A percentile compares a stretch with the other conserved stretches of the same genome.
These are phyloP conservation scores for Danaus plexippus DNA, from an alignment of 1,140 invertebrate genomes.

Conservation along the genomic window DNA sequence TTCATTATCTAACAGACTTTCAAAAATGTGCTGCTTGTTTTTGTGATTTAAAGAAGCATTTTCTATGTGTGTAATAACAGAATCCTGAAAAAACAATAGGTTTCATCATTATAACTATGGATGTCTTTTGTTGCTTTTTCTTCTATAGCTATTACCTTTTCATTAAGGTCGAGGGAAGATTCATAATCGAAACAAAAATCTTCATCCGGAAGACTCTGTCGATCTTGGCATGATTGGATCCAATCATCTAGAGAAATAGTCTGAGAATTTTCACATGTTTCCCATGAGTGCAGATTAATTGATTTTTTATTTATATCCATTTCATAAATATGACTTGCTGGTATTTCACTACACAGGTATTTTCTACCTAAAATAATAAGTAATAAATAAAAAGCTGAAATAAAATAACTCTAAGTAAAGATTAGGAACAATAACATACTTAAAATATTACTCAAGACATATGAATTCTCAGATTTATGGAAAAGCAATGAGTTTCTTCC, in stretches of 20 bases:
- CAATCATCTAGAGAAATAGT: slow-evolving; percentile 31
- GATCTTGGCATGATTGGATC: slow-evolving; percentile 44
- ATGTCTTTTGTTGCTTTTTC: too few species aligned
- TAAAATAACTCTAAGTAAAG: slow-evolving; percentile 12
- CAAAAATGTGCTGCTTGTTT: slow-evolving; percentile 47
- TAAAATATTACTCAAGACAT: slow-evolving; percentile 75
- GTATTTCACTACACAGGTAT: slow-evolving; percentile 77
- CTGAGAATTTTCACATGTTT: slow-evolving; percentile 8
- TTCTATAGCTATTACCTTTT: slow-evolving; percentile 22
- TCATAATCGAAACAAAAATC: slow-evolving; percentile 32
- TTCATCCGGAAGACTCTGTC: slow-evolving; percentile 45
- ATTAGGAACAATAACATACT: slow-evolving; percentile 33
- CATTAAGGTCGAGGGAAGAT: slow-evolving; percentile 18
- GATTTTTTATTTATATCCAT: slow-evolving; percentile 70
- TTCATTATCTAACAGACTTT: slow-evolving; percentile 52
- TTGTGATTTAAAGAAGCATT: slow-evolving; percentile 26
- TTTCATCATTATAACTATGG: too few species aligned
- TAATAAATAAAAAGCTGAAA: slow-evolving; percentile 2
- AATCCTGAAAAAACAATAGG: slow-evolving; percentile 47
- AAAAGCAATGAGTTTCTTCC: slow-evolving; percentile 88
- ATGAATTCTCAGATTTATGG: slow-evolving; percentile 63
- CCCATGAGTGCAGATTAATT: slow-evolving; percentile 62
- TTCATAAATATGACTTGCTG: slow-evolving; percentile 79
- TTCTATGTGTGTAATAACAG: slow-evolving; percentile 51
- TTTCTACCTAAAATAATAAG: slow-evolving; percentile 56